These are phyloP conservation scores for Nettapus auritus DNA, from an alignment of 2,113 vertebrate species.

Conservation along the genomic window DNA sequence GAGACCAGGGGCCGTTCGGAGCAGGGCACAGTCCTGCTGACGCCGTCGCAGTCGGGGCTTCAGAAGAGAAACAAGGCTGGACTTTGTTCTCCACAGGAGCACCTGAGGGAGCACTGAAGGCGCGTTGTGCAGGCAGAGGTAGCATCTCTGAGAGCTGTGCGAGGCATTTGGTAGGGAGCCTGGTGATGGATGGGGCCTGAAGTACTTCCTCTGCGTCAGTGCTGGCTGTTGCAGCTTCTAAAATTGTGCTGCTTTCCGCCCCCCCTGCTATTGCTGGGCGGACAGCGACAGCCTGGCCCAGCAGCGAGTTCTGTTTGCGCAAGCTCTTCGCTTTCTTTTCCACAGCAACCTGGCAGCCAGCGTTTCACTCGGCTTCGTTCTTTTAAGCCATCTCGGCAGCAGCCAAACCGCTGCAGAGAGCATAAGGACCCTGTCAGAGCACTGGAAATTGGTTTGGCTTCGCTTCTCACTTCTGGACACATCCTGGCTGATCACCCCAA, in stretches of 20 bases:
- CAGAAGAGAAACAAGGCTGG: background rate
- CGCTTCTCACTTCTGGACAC: background rate
- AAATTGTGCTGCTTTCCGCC: background rate
- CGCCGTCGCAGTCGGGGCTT: rapidly evolving
- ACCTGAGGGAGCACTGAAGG: background rate
- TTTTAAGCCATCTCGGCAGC: background rate
- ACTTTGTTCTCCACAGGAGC: background rate
- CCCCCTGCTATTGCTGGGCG: rapidly evolving
- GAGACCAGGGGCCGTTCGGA: background rate
- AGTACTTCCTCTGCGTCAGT: background rate
- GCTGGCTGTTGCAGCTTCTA: rapidly evolving
- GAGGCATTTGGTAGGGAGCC: rapidly evolving
- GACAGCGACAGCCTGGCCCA: background rate
- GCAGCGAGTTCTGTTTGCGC: background rate
- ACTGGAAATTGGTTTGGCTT: background rate
- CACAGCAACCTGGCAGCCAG: background rate
- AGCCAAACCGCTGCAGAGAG: background rate
- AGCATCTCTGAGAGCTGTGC: rapidly evolving
- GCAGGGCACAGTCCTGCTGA: background rate
- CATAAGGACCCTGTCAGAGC: rapidly evolving
- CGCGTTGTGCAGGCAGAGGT: background rate
- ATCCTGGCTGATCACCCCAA: background rate
- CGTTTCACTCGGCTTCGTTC: rapidly evolving
- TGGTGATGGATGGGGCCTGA: rapidly evolving
- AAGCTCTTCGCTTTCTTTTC: background rate